Percentiles rank a stretch among this genome's conserved stretches.
phyloP scores from a whole-genome alignment of 2,888 invertebrate species.

The Lasiommata megera region DNA sequence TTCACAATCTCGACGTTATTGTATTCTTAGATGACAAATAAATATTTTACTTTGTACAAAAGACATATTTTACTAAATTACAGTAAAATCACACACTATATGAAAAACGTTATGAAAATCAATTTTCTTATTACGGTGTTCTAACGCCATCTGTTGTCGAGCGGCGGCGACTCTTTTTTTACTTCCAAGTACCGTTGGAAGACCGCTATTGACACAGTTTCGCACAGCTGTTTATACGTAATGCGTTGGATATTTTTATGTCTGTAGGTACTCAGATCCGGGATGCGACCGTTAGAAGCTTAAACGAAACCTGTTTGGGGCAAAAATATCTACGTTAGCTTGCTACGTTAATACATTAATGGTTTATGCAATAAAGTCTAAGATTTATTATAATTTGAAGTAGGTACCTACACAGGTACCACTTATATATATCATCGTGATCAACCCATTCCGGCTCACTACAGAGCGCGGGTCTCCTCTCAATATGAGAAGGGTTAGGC shows the following conservation, averaged over 20 bases:
- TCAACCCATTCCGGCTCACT: too few relatives aligned
- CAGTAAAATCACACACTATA: too few relatives aligned
- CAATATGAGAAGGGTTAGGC: too few relatives aligned
- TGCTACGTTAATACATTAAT: not conserved
- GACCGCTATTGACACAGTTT: conserved; percentile 73
- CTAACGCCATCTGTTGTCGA: conserved; percentile 63
- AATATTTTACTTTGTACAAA: too few relatives aligned
- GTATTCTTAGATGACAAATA: not conserved
- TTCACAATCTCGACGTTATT: not conserved
- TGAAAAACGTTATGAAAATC: not conserved
- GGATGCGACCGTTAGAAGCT: conserved; percentile 59
- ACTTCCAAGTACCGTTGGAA: conserved; percentile 54
- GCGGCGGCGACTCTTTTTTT: conserved; percentile 52
- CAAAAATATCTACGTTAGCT: conserved; percentile 1
- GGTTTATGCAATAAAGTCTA: not conserved
- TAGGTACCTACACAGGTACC: too few relatives aligned
- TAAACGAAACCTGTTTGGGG: conserved; percentile 43
- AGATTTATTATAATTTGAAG: not conserved
- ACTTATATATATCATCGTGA: too few relatives aligned
- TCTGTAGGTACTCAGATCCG: conserved; percentile 52
- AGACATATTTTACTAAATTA: too few relatives aligned
- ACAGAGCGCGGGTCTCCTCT: too few relatives aligned
- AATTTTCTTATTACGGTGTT: conserved; percentile 21
- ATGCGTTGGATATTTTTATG: conserved; percentile 43
- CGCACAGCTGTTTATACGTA: conserved; percentile 65